phyloP scores from a whole-genome alignment of 2,888 invertebrate species.

The Lepidocyrtoides sp. region DNA sequence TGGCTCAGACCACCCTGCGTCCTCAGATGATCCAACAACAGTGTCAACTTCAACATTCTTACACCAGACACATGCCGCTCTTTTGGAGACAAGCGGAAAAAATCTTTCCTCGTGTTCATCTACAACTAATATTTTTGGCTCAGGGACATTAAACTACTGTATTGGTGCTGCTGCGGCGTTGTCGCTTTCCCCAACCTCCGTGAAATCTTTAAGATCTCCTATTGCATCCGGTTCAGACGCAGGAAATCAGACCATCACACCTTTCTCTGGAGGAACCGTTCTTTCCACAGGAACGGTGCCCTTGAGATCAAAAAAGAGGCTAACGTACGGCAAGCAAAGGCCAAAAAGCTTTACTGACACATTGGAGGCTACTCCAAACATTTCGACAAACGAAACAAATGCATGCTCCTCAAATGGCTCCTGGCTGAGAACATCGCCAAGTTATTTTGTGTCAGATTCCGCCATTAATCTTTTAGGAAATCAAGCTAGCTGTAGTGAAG shows the following conservation, averaged over 20 bases:
- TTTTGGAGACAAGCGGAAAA: conserved; percentile 70
- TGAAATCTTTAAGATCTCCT: conserved; percentile 68
- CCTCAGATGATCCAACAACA: conserved; percentile 85
- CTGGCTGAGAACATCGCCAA: conserved; percentile 71
- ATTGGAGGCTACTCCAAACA: conserved; percentile 34
- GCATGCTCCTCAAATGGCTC: conserved; percentile 8
- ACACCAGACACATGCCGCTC: conserved; percentile 82
- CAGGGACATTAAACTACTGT: conserved; percentile 74
- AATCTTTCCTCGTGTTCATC: conserved; percentile 79
- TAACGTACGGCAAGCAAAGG: conserved; percentile 81
- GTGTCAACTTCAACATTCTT: conserved; percentile 83
- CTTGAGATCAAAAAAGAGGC: conserved; percentile 83
- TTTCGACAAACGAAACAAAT: neutral
- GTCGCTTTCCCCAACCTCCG: conserved; percentile 66
- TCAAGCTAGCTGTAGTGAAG: conserved; percentile 76
- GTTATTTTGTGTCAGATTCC: conserved; percentile 83
- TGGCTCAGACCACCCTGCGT: conserved; percentile 81
- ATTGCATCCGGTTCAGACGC: conserved; percentile 66
- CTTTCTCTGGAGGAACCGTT: conserved; percentile 50
- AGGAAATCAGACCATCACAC: conserved; percentile 65
- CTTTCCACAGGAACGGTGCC: conserved; percentile 79
- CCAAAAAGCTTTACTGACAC: conserved; percentile 85
- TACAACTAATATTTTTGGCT: conserved; percentile 75
- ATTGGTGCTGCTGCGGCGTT: conserved; percentile 51
- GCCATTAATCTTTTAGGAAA: conserved; percentile 83